Percentiles rank a stretch among this genome's conserved stretches.
These are phyloP conservation scores for Drosophila miranda DNA, from an alignment of 1,140 invertebrate species.

Conservation along the genomic window DNA sequence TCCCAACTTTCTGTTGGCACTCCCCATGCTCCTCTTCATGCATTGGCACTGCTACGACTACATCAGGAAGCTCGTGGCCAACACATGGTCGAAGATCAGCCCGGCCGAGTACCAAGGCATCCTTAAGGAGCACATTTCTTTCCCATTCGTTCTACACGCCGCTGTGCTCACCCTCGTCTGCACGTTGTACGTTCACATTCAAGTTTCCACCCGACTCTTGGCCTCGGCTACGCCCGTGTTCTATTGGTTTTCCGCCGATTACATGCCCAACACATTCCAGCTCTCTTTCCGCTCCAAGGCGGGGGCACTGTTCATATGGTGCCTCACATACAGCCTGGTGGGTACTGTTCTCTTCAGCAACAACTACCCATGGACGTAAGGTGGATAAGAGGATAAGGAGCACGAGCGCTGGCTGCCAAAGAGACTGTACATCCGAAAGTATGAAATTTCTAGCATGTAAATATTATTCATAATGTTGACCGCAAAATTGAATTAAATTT, in stretches of 20 bases:
- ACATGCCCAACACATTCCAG: constrained; percentile 84
- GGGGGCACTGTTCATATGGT: constrained; percentile 89
- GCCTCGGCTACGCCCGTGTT: constrained; percentile 91
- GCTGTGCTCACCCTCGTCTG: constrained; percentile 90
- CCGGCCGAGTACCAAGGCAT: constrained; percentile 31
- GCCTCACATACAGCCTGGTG: constrained; percentile 88
- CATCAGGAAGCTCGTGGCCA: constrained; percentile 82
- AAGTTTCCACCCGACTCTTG: constrained; percentile 93
- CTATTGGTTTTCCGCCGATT: constrained; percentile 92
- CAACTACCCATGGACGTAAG: constrained; percentile 92
- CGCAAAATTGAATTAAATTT: constrained; percentile 27
- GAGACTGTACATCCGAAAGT: constrained; percentile 58
- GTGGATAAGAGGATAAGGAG: constrained; percentile 73
- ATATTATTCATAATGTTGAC: constrained; percentile 56
- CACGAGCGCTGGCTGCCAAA: constrained; percentile 48
- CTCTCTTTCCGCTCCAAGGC: constrained; percentile 83
- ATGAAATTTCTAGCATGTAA: constrained; percentile 55
- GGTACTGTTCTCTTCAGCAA: constrained; percentile 92
- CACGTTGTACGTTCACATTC: constrained; percentile 92
- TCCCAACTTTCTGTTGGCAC: constrained; percentile 95
- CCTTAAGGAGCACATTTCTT: constrained; percentile 77
- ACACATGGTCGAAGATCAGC: constrained; percentile 39
- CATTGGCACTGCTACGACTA: constrained; percentile 69
- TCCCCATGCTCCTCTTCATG: constrained; percentile 88
- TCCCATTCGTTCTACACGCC: constrained; percentile 90